Conservation (phyloP, 1,140 invertebrate genomes). For the Philopotamus ludificatus region DNA sequence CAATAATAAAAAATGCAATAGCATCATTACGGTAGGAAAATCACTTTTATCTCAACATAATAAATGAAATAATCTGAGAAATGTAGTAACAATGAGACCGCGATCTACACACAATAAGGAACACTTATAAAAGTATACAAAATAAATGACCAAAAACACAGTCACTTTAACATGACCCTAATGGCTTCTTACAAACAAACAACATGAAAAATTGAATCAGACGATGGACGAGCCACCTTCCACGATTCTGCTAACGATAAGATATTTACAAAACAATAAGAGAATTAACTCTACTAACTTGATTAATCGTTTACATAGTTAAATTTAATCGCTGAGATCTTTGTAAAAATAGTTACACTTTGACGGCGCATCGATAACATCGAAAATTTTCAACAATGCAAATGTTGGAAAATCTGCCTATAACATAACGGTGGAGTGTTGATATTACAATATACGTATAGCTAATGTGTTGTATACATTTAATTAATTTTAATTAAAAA, state of each 20-base stretch:
- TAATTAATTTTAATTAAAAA: background rate
- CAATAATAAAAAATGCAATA: too few relatives aligned
- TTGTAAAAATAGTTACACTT: constrained; percentile 21
- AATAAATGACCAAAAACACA: constrained; percentile 18
- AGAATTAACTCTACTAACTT: constrained; percentile 35
- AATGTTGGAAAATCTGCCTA: background rate
- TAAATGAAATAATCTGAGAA: constrained; percentile 7
- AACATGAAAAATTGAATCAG: background rate
- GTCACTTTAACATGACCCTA: constrained; percentile 21
- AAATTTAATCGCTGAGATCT: constrained; percentile 36
- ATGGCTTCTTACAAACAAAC: constrained; percentile 20
- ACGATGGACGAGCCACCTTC: background rate
- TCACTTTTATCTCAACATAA: background rate
- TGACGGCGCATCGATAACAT: background rate
- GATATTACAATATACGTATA: background rate
- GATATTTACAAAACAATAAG: constrained; percentile 33
- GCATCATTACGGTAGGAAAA: background rate
- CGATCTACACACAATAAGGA: constrained; percentile 32
- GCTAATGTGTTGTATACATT: constrained; percentile 2
- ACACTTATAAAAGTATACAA: constrained; percentile 28
- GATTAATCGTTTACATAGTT: constrained; percentile 31
- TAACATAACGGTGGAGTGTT: background rate
- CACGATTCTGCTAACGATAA: constrained; percentile 24
- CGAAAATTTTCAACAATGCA: constrained; percentile 15
- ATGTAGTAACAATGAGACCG: constrained; percentile 21